Percentiles rank a stretch among this genome's conserved stretches.
Evolutionary conservation across 1,140 invertebrate genomes (phyloP).

Genomic region (Pentalonia nigronervosa): DNA sequence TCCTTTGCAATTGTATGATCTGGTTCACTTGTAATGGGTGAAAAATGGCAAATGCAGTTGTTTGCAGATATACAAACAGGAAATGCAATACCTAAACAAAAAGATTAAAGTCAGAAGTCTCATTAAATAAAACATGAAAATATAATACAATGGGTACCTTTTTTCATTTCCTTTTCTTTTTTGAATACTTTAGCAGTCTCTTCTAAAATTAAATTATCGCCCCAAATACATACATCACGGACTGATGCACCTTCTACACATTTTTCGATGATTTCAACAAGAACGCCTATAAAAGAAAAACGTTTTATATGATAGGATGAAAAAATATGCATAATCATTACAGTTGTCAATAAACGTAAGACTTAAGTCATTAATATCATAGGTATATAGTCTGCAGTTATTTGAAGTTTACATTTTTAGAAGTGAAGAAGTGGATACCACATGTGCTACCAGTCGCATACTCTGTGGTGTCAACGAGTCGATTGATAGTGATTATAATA

Average conservation of each 20-base stretch:
- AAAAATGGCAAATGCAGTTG: constrained; percentile 99
- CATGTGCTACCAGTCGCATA: not conserved
- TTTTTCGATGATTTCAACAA: constrained; percentile 88
- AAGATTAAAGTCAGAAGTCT: constrained; percentile 22
- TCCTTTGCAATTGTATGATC: constrained; percentile 89
- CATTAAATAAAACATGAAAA: not conserved
- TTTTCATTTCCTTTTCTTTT: constrained; percentile 97
- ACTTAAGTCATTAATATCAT: not conserved
- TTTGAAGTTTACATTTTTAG: not conserved
- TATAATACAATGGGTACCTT: constrained; percentile 67
- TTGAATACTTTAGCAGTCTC: constrained; percentile 97
- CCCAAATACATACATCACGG: constrained; percentile 89
- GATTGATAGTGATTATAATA: not conserved
- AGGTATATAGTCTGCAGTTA: not conserved
- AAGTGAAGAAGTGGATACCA: not conserved
- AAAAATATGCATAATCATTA: no score
- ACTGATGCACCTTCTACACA: constrained; percentile 88
- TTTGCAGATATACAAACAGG: constrained; percentile 98
- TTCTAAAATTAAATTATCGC: constrained; percentile 86
- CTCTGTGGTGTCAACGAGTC: not conserved
- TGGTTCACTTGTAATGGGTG: constrained; percentile 90
- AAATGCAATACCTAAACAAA: constrained; percentile 83
- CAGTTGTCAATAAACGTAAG: not conserved
- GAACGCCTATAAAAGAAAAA: constrained; percentile 75
- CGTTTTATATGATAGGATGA: not conserved